A percentile compares a stretch with the other conserved stretches of the same genome.
Evolutionary conservation across 2,888 invertebrate genomes (phyloP).

Genomic region (Pristionchus maxplancki): DNA sequence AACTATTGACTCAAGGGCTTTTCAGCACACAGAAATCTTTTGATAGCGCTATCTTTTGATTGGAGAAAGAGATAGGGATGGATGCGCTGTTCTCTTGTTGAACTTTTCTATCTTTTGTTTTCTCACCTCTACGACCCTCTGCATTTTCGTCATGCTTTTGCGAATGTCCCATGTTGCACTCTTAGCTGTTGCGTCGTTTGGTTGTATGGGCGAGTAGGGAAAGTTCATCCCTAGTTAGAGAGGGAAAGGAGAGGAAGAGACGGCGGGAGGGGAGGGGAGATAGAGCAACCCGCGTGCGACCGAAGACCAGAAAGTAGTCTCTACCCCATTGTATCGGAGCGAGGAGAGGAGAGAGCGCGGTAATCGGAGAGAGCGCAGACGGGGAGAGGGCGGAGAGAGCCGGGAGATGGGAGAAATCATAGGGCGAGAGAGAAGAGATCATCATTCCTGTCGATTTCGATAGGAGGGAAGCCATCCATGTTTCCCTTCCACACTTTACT

Average conservation of each 20-base stretch:
- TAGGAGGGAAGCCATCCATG: neutral
- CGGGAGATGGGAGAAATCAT: constrained; percentile 13
- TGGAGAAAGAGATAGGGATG: neutral
- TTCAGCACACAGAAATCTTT: constrained; percentile 15
- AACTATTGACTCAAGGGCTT: constrained; percentile 1
- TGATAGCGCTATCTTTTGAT: constrained; percentile 18
- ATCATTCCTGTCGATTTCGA: neutral
- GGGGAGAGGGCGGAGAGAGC: constrained; percentile 13
- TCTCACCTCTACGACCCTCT: neutral
- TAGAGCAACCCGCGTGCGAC: constrained; percentile 21
- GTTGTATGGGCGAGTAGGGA: neutral
- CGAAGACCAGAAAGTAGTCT: constrained; percentile 51
- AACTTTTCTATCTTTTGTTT: neutral
- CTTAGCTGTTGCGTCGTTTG: neutral
- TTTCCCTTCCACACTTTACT: neutral
- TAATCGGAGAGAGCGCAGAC: constrained; percentile 44
- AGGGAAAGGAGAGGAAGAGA: neutral
- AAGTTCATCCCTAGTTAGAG: neutral
- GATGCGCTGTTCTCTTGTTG: neutral
- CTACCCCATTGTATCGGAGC: neutral
- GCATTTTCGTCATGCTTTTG: neutral
- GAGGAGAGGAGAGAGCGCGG: constrained; percentile 33
- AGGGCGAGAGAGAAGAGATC: constrained; percentile 22
- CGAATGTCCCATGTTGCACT: neutral
- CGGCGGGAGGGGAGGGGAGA: constrained; percentile 3